Evolutionary conservation across 2,797 vertebrate species (phyloP).

Genomic region (Myotis vivesi): DNA sequence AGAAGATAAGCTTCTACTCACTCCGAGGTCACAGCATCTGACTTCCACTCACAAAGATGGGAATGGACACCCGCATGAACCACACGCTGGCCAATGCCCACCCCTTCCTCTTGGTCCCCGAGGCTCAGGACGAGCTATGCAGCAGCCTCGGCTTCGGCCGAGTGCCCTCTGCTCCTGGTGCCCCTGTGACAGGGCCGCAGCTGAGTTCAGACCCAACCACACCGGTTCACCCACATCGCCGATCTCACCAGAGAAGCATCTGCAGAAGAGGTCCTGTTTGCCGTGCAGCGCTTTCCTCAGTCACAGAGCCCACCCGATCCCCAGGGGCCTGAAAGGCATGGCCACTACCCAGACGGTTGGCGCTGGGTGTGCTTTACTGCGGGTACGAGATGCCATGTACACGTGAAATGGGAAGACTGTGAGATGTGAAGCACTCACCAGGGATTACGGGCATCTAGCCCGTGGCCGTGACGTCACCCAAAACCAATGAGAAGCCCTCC

Average conservation of each 20-base stretch:
- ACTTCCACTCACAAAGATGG: not conserved
- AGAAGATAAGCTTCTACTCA: not conserved
- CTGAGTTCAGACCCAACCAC: not conserved
- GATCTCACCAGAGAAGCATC: slow-evolving; percentile 9
- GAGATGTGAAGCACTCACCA: slow-evolving; percentile 44
- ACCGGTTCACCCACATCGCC: not conserved
- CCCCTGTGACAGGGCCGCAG: not conserved
- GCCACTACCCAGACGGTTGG: slow-evolving; percentile 56
- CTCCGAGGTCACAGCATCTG: no score
- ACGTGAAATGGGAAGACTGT: slow-evolving; percentile 66
- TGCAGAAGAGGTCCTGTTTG: not conserved
- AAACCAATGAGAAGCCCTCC: slow-evolving; percentile 38
- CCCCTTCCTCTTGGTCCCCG: not conserved
- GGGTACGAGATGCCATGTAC: slow-evolving; percentile 64
- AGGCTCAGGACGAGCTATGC: not conserved
- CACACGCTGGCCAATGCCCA: not conserved
- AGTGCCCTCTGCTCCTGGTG: not conserved
- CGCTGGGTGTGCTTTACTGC: slow-evolving; percentile 60
- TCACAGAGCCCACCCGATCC: slow-evolving; percentile 5
- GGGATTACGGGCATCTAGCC: slow-evolving; percentile 19
- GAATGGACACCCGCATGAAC: not conserved
- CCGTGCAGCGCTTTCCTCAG: slow-evolving; percentile 41
- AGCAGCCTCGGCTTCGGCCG: not conserved
- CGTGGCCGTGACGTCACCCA: slow-evolving; percentile 36
- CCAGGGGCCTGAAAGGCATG: not conserved